Base-by-base conservation (phyloP, 2,888 invertebrate species). In the Noctua fimbriata region DNA sequence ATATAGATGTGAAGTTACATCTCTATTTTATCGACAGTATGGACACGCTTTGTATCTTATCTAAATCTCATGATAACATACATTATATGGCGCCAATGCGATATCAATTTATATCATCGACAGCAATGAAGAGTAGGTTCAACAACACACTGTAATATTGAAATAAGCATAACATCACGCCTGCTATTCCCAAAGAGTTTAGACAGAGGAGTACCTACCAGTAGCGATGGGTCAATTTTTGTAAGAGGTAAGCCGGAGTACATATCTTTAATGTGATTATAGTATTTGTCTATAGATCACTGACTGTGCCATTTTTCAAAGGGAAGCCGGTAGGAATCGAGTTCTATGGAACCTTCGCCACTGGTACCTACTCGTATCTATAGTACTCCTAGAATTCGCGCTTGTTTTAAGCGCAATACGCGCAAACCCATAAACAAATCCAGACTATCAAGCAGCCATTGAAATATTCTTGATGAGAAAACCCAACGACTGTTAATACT, bases 1-100 rank as follows among this genome's bases (percentile, higher is more conserved):
- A 78, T 21, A 0, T 14, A n/a, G 32, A 65, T n/a, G n/a, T 47
- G 18, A 49, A 60, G 41, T 55, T 5, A 60, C 12, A 12, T 47
- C 14, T 36, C 21, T 32, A 21, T 66, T 47, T 44, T 69, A 76
- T 76, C 47, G 28, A 71, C 28, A 67, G 36, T 52, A 44, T 58
- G 73, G 58, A 70, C 32, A 58, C 32, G 36, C 7, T 55, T 52
- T 60, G 1, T 58, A 77, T 66, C 67, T 81, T 76, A 84, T 82
- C 73, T 69, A 41, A 82, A 78, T 76, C 73, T 32, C 55, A 32
- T 47, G 76, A 82, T 85, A 73, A 78, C 75, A 81, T 75, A 81
- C 44, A 69, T 81, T 55, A 67, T 16, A 71, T 58, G 85, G 81
- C 85, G 81, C 85, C 76, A 81, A 65, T 24, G 55, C 12, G 74